Conservation (phyloP, 1,140 invertebrate species). For the Ceratosolen fusciceps region DNA sequence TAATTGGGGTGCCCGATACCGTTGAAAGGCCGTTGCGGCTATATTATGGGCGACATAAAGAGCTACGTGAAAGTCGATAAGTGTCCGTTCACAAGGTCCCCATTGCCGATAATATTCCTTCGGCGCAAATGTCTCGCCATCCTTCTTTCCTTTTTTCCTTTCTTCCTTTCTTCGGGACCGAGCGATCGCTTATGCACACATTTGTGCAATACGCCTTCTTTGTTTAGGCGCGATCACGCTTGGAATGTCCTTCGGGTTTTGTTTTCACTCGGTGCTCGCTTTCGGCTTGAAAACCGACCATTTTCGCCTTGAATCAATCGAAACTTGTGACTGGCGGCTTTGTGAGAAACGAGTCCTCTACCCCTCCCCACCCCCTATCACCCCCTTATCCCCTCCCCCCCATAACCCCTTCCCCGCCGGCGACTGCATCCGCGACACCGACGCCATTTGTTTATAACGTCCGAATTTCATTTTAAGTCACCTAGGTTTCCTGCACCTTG, state of each 20-base stretch:
- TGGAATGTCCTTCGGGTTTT: not conserved
- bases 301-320: not conserved
- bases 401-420: too few relatives aligned
- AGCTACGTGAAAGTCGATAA: too few relatives aligned
- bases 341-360: too few relatives aligned
- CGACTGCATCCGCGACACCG: too few relatives aligned
- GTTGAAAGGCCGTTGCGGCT: too few relatives aligned
- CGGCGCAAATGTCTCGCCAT: not conserved
- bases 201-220: slow-evolving; percentile 10
- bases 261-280: not conserved
- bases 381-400: too few relatives aligned
- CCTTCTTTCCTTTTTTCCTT: not conserved
- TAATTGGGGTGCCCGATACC: not conserved
- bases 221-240: not conserved
- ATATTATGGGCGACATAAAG: too few relatives aligned
- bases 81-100: too few relatives aligned
- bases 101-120: not conserved
- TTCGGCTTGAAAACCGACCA: not conserved
- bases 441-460: too few relatives aligned
- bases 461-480: too few relatives aligned
- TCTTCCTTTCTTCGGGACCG: not conserved
- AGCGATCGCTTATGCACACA: not conserved
- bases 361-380: too few relatives aligned
- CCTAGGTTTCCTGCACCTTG: too few relatives aligned
- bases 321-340: not conserved